Conservation (phyloP, 2,797 vertebrate species). For the Manis pentadactyla region DNA sequence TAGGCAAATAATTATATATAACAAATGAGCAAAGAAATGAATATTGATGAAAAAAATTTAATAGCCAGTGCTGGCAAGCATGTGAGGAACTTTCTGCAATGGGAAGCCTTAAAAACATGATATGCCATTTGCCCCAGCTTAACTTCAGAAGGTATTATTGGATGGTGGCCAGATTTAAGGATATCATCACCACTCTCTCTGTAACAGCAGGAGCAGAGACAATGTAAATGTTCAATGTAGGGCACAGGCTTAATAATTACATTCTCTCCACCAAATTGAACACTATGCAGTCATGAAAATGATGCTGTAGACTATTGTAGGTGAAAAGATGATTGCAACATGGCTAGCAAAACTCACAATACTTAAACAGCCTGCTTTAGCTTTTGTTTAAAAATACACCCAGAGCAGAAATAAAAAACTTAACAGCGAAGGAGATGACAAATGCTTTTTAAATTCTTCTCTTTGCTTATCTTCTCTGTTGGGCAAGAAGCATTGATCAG, state of each 20-base stretch:
- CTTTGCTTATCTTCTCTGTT: conserved; percentile 18
- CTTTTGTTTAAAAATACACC: conserved; percentile 21
- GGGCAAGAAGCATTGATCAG: background rate
- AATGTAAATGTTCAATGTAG: background rate
- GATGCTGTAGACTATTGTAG: background rate
- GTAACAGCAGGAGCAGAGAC: background rate
- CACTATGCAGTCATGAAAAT: background rate
- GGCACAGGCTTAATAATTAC: background rate
- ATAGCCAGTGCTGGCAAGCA: background rate
- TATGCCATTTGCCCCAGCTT: background rate
- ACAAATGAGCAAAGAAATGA: background rate
- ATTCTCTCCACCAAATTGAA: background rate
- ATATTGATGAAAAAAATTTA: background rate
- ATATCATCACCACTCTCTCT: background rate
- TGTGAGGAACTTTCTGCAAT: background rate
- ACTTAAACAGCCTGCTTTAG: background rate
- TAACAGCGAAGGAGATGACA: background rate
- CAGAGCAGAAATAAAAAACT: conserved; percentile 25
- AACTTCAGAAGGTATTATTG: background rate
- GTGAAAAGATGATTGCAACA: background rate
- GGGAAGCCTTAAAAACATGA: background rate
- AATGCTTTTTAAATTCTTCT: background rate
- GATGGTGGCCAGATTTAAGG: background rate
- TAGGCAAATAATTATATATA: conserved; percentile 8
- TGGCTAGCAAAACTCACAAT: conserved; percentile 1